Conservation (phyloP, 2,797 vertebrate species). For the Myotis vivesi region DNA sequence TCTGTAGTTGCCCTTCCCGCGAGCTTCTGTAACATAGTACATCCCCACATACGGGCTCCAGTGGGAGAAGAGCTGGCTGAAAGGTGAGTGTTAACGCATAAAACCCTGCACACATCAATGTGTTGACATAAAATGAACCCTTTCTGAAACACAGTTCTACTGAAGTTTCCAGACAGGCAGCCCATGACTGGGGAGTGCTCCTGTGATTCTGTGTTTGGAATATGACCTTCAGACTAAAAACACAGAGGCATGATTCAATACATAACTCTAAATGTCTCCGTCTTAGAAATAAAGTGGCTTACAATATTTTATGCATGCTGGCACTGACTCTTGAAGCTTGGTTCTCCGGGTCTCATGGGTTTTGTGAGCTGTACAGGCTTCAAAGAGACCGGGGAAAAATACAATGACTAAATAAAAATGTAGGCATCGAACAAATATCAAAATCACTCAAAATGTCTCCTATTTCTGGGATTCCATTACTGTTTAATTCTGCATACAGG, state of each 20-base stretch:
- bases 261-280: background rate
- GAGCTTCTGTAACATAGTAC: background rate
- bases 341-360: background rate
- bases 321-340: background rate
- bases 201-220: slow-evolving; percentile 34
- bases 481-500: background rate
- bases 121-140: background rate
- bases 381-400: background rate
- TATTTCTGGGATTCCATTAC: slow-evolving; percentile 20
- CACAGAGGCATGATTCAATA: background rate
- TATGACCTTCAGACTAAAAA: slow-evolving; percentile 37
- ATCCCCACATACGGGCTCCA: background rate
- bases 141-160: background rate
- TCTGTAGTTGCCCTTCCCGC: background rate
- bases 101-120: background rate
- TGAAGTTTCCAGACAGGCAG: background rate
- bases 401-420: slow-evolving; percentile 37
- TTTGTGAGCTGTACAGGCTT: background rate
- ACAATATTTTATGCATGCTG: background rate
- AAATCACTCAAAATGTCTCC: slow-evolving; percentile 36
- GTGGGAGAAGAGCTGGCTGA: background rate
- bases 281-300: slow-evolving; percentile 10
- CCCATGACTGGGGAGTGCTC: background rate
- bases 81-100: background rate
- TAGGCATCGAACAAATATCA: background rate